Evolutionary conservation across 2,113 vertebrate genomes (phyloP), one percentile per base, ranked within the genome.

Genomic region (Orientallactaga bullata): DNA sequence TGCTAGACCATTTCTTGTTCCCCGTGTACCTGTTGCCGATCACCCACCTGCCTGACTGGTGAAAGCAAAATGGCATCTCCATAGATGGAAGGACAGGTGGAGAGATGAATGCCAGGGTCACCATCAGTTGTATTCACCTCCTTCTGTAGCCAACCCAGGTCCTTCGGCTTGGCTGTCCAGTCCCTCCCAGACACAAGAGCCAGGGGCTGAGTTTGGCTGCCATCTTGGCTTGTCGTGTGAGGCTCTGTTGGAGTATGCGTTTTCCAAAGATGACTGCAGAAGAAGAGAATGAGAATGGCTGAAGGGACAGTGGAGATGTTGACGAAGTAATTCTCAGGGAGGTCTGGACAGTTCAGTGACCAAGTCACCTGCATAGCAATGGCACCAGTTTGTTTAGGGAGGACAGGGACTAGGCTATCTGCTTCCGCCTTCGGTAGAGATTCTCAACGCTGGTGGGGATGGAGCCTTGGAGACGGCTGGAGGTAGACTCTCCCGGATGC

Each of bases 401-500:
- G 74, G 39, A 30, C 21, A 47, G 66, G 63, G 51, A 16, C 30
- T 1, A 26, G 65, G 83, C 88, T 76, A 55, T 47, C 12, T 2
- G 51, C 39, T 39, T 89, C 58, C 20, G 80, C 37, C 63, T 35
- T 84, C 90, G 51, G 0, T 11, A 58, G 90, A 77, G 47, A 73
- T 82, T 82, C 88, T 91, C 69, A 76, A 77, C 88, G 76, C 73
- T 16, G 26, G 60, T 26, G 65, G 28, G 63, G 63, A 16, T 18
- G 55, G 85, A 90, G 92, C 88, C 92, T 81, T 21, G 85, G 82
- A 82, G 55, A 88, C 0, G 30, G 95, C 93, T 93, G 93, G 95
- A 97, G 95, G 96, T 93, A 96, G 97, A 92, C 79, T 86, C 95
- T 94, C 94, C 96, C 73, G 61, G 90, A 87, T n/a, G 78, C 92